A percentile compares a stretch with the other conserved stretches of the same genome.
Conservation (phyloP, 1,140 invertebrate species). For the Cylas formicarius region DNA sequence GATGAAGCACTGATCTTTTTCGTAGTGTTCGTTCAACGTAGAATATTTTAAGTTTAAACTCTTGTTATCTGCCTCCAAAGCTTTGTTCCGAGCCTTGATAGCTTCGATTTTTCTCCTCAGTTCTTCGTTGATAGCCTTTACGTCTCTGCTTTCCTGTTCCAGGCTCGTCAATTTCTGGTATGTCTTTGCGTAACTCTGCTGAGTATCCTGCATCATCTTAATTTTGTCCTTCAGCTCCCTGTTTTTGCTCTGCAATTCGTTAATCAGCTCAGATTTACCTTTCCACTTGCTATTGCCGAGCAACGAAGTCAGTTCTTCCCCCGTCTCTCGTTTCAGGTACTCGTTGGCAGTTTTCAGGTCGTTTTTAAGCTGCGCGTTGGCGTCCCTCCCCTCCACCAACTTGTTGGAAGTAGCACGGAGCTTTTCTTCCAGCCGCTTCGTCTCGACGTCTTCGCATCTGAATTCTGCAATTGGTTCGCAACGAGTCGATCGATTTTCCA, state of each 20-base stretch:
- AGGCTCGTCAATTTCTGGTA: conserved; percentile 14
- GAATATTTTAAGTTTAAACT: conserved; percentile 40
- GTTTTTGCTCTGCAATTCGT: conserved; percentile 56
- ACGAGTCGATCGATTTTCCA: conserved; percentile 19
- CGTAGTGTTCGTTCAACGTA: not conserved
- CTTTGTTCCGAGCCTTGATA: conserved; percentile 48
- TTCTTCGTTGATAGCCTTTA: conserved; percentile 41
- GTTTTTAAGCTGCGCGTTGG: conserved; percentile 54
- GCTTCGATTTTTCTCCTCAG: conserved; percentile 52
- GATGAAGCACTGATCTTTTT: not conserved
- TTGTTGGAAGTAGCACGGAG: conserved; percentile 52
- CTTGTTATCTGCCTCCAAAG: conserved; percentile 51
- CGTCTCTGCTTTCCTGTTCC: conserved; percentile 45
- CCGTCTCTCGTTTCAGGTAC: conserved; percentile 59
- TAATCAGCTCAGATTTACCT: conserved; percentile 63
- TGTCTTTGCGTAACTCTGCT: conserved; percentile 11
- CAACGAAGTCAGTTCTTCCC: conserved; percentile 44
- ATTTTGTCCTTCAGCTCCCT: conserved; percentile 55
- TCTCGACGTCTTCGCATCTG: too few species aligned
- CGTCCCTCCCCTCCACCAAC: conserved; percentile 59
- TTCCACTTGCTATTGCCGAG: conserved; percentile 47
- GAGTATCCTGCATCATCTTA: conserved; percentile 24
- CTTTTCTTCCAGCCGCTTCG: conserved; percentile 56
- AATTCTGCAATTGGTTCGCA: conserved; percentile 21
- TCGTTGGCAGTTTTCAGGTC: conserved; percentile 57